A percentile compares a stretch with the other conserved stretches of the same genome.
Evolutionary conservation across 2,797 vertebrate species (phyloP).

Genomic region (Phoeniculus purpureus): DNA sequence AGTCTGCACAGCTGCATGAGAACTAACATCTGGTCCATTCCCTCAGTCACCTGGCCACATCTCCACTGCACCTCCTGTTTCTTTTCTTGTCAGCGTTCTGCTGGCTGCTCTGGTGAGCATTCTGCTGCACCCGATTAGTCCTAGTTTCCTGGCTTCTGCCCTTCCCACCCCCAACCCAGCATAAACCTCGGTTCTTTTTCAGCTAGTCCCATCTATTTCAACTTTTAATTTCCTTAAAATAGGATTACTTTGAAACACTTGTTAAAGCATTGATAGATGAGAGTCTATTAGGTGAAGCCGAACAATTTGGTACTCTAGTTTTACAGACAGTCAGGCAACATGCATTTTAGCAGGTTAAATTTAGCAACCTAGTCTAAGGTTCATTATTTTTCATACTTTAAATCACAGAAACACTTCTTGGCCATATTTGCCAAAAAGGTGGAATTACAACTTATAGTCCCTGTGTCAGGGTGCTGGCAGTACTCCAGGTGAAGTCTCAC

Average conservation of each 20-base stretch:
- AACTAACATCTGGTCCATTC: neutral
- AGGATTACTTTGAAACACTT: neutral
- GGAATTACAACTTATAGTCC: neutral
- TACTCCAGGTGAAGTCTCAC: neutral
- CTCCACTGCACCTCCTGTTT: neutral
- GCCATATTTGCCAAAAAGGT: neutral
- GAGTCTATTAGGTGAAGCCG: neutral
- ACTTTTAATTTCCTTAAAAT: neutral
- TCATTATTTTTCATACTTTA: neutral
- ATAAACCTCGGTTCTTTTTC: neutral
- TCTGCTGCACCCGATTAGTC: neutral
- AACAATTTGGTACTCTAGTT: neutral
- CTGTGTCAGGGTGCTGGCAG: neutral
- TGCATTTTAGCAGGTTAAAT: neutral
- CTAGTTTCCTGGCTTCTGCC: neutral
- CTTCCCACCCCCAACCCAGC: neutral
- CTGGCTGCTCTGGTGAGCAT: neutral
- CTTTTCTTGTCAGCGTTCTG: neutral
- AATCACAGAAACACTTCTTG: neutral
- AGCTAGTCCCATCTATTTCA: neutral
- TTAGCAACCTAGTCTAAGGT: neutral
- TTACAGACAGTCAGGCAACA: neutral
- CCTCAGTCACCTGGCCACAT: neutral
- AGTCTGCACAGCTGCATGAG: neutral
- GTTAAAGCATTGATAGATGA: neutral